A percentile compares a stretch with the other conserved stretches of the same genome.
phyloP scores from a whole-genome alignment of 35 echinoderm and acorn worm species.

The Ophioderma brevispina region DNA sequence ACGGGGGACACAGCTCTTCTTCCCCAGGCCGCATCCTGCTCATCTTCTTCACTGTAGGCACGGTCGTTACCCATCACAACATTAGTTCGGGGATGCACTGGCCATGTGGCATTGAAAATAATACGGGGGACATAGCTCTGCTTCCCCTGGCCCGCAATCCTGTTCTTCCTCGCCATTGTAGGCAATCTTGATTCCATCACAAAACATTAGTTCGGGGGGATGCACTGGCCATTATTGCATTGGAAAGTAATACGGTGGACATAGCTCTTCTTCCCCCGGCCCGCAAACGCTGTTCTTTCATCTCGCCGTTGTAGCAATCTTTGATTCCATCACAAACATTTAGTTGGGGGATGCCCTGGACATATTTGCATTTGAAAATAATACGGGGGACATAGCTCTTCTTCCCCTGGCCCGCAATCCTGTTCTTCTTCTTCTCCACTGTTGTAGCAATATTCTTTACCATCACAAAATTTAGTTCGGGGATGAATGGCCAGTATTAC shows the following conservation, averaged over 20 bases:
- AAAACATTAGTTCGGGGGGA: constrained; percentile 17
- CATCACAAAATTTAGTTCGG: constrained; percentile 9
- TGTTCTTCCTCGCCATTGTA: constrained; percentile 35
- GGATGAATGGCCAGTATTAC: constrained; percentile 36
- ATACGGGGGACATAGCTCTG: no score
- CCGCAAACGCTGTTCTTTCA: background rate
- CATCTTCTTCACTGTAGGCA: no score
- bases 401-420: no score
- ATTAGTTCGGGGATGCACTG: no score
- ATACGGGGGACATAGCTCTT: no score
- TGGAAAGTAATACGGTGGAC: constrained; percentile 1
- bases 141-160: no score
- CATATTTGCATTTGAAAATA: no score
- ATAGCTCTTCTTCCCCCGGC: background rate
- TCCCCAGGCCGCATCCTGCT: background rate
- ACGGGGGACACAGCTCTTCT: background rate
- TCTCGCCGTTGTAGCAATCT: background rate
- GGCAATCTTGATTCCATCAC: constrained; percentile 44
- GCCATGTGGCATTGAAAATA: no score
- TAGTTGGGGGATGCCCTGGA: background rate
- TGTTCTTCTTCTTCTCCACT: constrained; percentile 41
- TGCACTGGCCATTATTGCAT: constrained; percentile 49
- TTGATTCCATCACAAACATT: constrained; percentile 6
- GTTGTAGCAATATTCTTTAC: background rate
- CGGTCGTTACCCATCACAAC: no score